Percentiles rank a stretch among this genome's conserved stretches.
Evolutionary conservation across 2,113 vertebrate species (phyloP).

Genomic region (Calidris pugnax): DNA sequence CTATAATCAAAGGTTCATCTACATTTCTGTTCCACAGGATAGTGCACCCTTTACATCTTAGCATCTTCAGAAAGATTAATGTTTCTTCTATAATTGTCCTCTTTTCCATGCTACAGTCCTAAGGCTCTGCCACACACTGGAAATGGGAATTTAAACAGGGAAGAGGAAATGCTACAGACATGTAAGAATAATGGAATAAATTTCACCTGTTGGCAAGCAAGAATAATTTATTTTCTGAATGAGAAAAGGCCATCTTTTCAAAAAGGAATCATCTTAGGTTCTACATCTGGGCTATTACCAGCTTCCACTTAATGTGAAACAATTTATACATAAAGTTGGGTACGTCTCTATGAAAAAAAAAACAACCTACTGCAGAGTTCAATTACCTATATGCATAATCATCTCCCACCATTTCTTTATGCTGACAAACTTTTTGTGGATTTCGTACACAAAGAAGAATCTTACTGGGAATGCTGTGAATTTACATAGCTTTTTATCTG

Average conservation of each 20-base stretch:
- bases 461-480: background rate
- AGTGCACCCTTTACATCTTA: background rate
- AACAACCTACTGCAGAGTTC: background rate
- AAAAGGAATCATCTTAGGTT: background rate
- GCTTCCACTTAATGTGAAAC: background rate
- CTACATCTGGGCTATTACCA: background rate
- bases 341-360: background rate
- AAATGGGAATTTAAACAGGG: background rate
- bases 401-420: background rate
- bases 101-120: background rate
- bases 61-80: background rate
- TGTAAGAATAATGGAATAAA: background rate
- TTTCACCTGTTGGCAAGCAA: background rate
- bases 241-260: background rate
- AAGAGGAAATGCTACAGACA: background rate
- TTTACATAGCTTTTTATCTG: conserved; percentile 9
- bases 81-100: background rate
- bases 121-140: background rate
- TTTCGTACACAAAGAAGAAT: background rate
- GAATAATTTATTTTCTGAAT: background rate
- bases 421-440: background rate
- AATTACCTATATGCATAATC: background rate
- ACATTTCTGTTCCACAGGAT: background rate
- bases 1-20: background rate
- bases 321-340: background rate